Conservation (phyloP, 2,113 vertebrate genomes). For the Sardina pilchardus region DNA sequence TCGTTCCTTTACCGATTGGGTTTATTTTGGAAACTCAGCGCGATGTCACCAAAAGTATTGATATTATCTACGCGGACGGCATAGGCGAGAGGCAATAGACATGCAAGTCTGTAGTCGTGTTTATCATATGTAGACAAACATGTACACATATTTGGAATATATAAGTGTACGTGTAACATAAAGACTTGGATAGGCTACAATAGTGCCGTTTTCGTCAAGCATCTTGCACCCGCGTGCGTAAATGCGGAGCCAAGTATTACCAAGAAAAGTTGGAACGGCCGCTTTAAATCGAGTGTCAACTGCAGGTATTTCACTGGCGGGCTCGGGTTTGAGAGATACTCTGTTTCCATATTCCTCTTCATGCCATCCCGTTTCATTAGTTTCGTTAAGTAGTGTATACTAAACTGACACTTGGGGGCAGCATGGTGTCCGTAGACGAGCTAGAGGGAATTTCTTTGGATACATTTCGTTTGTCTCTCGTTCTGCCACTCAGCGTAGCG, state of each 20-base stretch:
- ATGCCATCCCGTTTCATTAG: not conserved
- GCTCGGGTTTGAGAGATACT: not conserved
- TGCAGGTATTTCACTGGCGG: not conserved
- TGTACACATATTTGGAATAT: not conserved
- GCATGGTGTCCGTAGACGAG: not conserved
- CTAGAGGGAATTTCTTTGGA: slow-evolving; percentile 13
- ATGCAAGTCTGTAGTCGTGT: no score
- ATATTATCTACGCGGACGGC: not conserved
- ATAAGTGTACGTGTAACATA: no score
- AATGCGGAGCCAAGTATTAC: not conserved
- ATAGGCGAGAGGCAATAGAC: not conserved
- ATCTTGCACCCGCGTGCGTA: not conserved
- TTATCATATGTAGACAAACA: not conserved
- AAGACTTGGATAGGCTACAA: not conserved
- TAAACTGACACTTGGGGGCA: not conserved
- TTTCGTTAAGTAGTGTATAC: not conserved
- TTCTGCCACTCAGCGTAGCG: slow-evolving; percentile 25
- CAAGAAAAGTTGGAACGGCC: not conserved
- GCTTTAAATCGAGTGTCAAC: not conserved
- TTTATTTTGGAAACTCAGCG: not conserved
- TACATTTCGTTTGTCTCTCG: slow-evolving; percentile 38
- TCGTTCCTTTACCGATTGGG: not conserved
- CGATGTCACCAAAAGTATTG: not conserved
- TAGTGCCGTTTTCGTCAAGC: not conserved
- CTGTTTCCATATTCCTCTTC: not conserved